A percentile compares a stretch with the other conserved stretches of the same genome.
Conservation (phyloP, 1,140 invertebrate species). For the Drosophila nebulosa region DNA sequence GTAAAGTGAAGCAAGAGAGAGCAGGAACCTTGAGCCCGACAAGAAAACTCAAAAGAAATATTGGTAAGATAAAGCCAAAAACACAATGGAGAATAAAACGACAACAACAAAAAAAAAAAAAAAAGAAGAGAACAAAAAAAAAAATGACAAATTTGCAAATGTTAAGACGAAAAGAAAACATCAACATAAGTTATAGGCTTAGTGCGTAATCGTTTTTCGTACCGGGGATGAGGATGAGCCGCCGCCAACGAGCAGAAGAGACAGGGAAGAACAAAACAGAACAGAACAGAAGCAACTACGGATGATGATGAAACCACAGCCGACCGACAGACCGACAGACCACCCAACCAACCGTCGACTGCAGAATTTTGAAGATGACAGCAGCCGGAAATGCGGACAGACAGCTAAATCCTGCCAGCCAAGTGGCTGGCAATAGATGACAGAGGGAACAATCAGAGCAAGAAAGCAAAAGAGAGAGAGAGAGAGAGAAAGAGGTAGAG, state of each 20-base stretch:
- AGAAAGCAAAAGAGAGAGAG: background rate
- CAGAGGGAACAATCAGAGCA: no score
- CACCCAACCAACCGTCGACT: background rate
- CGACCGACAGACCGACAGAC: slow-evolving; percentile 1
- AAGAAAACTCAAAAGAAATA: slow-evolving; percentile 61
- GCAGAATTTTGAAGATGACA: slow-evolving; percentile 9
- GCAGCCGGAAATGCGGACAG: background rate
- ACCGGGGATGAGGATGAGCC: background rate
- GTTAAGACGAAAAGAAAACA: slow-evolving; percentile 78
- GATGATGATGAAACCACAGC: slow-evolving; percentile 30
- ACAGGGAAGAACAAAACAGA: no score
- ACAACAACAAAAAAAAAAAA: no score
- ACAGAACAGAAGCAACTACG: background rate
- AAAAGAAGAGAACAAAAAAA: slow-evolving; percentile 31
- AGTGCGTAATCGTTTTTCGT: slow-evolving; percentile 77
- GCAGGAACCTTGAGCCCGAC: slow-evolving; percentile 38
- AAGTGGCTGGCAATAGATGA: no score
- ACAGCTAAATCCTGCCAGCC: background rate
- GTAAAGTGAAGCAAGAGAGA: slow-evolving; percentile 20
- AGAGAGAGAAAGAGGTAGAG: background rate
- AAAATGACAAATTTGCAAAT: slow-evolving; percentile 78
- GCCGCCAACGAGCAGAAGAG: background rate
- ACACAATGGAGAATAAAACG: slow-evolving; percentile 40
- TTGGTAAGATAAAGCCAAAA: slow-evolving; percentile 63
- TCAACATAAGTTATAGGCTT: slow-evolving; percentile 79